These are phyloP conservation scores for Botia almorhae DNA, from an alignment of 2,797 vertebrate genomes.

Conservation along the genomic window DNA sequence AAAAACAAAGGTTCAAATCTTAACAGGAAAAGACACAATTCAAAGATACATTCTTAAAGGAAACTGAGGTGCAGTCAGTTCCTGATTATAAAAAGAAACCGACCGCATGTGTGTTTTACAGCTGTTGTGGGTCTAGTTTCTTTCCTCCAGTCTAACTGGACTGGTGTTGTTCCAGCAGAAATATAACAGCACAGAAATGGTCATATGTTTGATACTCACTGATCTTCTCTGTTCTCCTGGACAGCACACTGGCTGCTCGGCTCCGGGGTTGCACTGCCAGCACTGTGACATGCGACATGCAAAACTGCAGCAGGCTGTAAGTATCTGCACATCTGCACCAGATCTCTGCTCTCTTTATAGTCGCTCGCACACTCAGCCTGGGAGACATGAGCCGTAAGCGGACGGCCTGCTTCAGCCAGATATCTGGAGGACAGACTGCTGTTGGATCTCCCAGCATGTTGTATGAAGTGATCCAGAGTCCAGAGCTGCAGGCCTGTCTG, in stretches of 20 bases:
- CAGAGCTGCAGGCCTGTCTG: neutral
- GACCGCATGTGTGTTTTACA: too few relatives aligned
- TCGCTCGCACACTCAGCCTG: neutral
- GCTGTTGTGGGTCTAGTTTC: too few relatives aligned
- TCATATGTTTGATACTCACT: neutral
- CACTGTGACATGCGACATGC: neutral
- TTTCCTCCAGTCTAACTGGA: too few relatives aligned
- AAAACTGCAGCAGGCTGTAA: too few relatives aligned
- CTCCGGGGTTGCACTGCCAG: neutral
- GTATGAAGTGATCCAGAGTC: neutral
- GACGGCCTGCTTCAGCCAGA: neutral
- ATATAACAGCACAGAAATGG: too few relatives aligned
- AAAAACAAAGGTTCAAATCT: neutral
- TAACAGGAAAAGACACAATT: neutral
- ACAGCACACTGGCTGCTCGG: neutral
- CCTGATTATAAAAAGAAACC: too few relatives aligned
- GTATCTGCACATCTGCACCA: neutral
- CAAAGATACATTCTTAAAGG: too few relatives aligned
- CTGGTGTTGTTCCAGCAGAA: too few relatives aligned
- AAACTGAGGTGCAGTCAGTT: too few relatives aligned
- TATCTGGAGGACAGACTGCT: neutral
- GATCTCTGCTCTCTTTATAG: neutral
- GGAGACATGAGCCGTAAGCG: neutral
- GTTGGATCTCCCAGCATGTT: neutral
- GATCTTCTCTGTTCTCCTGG: neutral